These are phyloP conservation scores for Desmophyllum pertusum DNA, from an alignment of 92 coral and sea anemone species.

Conservation along the genomic window DNA sequence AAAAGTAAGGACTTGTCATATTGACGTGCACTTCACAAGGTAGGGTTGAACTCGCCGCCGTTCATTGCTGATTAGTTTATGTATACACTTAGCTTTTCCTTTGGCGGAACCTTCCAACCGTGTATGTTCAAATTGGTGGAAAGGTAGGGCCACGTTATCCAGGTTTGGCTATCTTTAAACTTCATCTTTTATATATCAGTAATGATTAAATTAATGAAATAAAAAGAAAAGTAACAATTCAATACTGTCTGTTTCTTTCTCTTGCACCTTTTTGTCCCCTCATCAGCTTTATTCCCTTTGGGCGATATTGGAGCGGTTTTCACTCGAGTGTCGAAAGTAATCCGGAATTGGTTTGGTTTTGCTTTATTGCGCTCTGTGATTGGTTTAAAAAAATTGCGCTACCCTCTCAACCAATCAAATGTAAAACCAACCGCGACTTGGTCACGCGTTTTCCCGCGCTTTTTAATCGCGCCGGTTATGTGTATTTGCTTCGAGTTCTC, in stretches of 20 bases:
- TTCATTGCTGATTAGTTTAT: neutral
- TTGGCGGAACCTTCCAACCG: slow-evolving; percentile 8
- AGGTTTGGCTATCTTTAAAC: slow-evolving; percentile 48
- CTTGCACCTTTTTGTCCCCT: too few species aligned
- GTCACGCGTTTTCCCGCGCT: too few species aligned
- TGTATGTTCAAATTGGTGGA: slow-evolving; percentile 34
- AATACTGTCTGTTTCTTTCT: neutral
- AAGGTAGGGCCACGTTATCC: slow-evolving; percentile 69
- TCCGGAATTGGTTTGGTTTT: too few species aligned
- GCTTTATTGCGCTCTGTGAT: too few species aligned
- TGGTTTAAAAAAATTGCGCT: too few species aligned
- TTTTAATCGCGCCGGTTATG: too few species aligned
- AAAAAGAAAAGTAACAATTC: neutral
- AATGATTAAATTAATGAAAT: neutral
- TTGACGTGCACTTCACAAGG: slow-evolving; percentile 13
- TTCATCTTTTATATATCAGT: neutral
- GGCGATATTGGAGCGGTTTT: neutral
- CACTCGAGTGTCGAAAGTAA: too few species aligned
- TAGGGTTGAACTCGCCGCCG: too few species aligned
- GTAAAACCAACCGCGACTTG: too few species aligned
- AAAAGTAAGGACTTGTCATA: neutral
- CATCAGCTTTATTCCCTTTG: neutral
- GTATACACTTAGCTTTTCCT: slow-evolving; percentile 8
- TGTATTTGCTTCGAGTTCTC: too few species aligned
- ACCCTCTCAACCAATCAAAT: too few species aligned